Percentiles rank a stretch among this genome's conserved stretches.
Evolutionary conservation across 1,140 invertebrate species (phyloP).

Genomic region (Drosophila serrata): DNA sequence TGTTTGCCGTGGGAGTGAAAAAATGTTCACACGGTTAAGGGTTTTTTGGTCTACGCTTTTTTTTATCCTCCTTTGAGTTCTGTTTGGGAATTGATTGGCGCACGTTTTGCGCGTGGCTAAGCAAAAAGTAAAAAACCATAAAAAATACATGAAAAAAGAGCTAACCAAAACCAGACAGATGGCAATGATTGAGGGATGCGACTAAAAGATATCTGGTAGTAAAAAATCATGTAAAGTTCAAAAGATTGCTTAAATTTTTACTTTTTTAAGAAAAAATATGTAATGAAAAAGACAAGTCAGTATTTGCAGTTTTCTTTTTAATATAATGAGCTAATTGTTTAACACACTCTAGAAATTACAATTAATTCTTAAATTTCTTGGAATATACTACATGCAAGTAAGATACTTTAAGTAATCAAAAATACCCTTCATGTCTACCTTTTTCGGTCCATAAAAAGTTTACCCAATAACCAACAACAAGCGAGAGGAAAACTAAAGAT

Average conservation of each 20-base stretch:
- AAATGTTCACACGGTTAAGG: conserved; percentile 73
- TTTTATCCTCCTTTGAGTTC: conserved; percentile 23
- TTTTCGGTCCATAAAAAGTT: conserved; percentile 23
- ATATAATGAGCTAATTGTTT: background rate
- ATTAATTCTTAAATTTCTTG: too few relatives aligned
- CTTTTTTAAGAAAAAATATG: too few relatives aligned
- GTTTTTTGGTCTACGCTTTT: conserved; percentile 43
- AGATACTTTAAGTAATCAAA: background rate
- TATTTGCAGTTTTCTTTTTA: too few relatives aligned
- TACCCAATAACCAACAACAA: conserved; percentile 34
- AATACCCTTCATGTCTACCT: background rate
- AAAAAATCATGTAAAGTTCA: background rate
- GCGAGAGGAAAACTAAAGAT: conserved; percentile 36
- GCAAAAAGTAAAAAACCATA: conserved; percentile 10
- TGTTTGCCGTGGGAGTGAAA: conserved; percentile 75
- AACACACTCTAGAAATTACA: background rate
- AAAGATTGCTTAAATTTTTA: too few relatives aligned
- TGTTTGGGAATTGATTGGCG: conserved; percentile 76
- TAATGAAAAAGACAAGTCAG: too few relatives aligned
- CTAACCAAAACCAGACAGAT: conserved; percentile 8
- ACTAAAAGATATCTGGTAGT: background rate
- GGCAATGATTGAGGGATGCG: background rate
- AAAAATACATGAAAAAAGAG: conserved; percentile 9
- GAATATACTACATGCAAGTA: too few relatives aligned
- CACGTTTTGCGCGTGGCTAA: conserved; percentile 78